Base-by-base conservation (phyloP, 2,797 vertebrate species). In the Sebastes alutus region DNA sequence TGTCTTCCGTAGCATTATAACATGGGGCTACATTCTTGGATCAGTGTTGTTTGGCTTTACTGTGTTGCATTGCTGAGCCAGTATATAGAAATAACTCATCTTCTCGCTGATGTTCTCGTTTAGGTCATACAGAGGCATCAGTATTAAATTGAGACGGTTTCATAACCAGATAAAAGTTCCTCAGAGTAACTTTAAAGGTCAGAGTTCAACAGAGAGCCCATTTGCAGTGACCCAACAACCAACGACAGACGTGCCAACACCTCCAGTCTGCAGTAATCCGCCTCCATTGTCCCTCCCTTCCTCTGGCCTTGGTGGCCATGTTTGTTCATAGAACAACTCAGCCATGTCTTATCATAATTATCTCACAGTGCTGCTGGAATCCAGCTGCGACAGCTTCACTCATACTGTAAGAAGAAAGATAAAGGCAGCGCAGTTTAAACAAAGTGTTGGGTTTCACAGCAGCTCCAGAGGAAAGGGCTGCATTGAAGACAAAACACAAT, bases 231-330 rank as follows among this genome's bases (percentile, higher is more conserved):
- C 46, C 18, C 72, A 67, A 32, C 49, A 56, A 23, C 8, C 23
- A 55, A 27, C n/a, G 30, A 58, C 70, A 69, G 56, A 58, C 66
- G 5, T 66, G 67, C 71, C 64, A 76, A 76, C 72, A 80, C 75
- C 61, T 72, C 72, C 56, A 32, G 16, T 70, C 76, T 72, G 63
- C 35, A 25, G 72, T 72, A 8, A 78, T 55, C 63, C 27, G 2
- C 66, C 69, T 69, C 85, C 70, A 83, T 83, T 87, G 86, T 88
- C 72, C 73, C 4, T 77, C 58, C 68, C 78, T 77, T 87, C 76
- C 83, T 83, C 68, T 84, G 76, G 78, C 84, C 82, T 87, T 63
- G 72, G 85, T 60, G 70, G 55, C 67, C 63, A 64, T 72, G 79
- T 86, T 80, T 75, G 59, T 72, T 27, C 72, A 38, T 11, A 33